Percentiles rank a stretch among this genome's conserved stretches.
phyloP scores from a whole-genome alignment of 2,888 invertebrate species.

The Seladonia tumulorum region DNA sequence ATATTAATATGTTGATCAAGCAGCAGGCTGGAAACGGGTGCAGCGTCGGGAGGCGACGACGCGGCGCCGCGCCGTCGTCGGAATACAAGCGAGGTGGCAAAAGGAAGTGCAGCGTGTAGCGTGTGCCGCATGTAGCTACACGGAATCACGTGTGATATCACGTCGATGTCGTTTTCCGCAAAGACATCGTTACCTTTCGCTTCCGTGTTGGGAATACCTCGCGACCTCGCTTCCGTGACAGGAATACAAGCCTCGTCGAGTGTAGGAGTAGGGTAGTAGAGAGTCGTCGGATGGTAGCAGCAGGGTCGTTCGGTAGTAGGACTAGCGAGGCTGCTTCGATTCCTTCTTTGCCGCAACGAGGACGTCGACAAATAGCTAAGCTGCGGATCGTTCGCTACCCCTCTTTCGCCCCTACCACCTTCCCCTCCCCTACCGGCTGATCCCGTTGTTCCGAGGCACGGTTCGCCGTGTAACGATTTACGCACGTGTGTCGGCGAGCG shows the following conservation, averaged over 20 bases:
- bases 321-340: constrained; percentile 30
- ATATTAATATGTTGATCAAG: constrained; percentile 31
- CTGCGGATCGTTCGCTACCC: constrained; percentile 27
- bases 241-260: constrained; percentile 41
- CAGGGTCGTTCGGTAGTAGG: not conserved
- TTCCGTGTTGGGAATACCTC: constrained; percentile 66
- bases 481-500: constrained; percentile 40
- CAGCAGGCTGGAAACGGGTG: not conserved
- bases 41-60: not conserved
- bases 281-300: not conserved
- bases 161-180: constrained; percentile 60
- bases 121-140: constrained; percentile 49
- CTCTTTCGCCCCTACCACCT: not conserved
- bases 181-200: constrained; percentile 64
- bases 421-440: not conserved
- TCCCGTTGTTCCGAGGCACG: not conserved
- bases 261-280: not conserved
- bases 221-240: constrained; percentile 62
- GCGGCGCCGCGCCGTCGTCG: not conserved
- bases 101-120: constrained; percentile 21
- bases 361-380: constrained; percentile 56
- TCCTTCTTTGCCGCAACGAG: constrained; percentile 49
- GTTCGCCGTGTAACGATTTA: constrained; percentile 45
- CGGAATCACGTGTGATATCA: constrained; percentile 62
- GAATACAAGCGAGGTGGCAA: constrained; percentile 25